These are phyloP conservation scores for Phalangium opilio DNA, from an alignment of 2,888 invertebrate species.

Conservation along the genomic window DNA sequence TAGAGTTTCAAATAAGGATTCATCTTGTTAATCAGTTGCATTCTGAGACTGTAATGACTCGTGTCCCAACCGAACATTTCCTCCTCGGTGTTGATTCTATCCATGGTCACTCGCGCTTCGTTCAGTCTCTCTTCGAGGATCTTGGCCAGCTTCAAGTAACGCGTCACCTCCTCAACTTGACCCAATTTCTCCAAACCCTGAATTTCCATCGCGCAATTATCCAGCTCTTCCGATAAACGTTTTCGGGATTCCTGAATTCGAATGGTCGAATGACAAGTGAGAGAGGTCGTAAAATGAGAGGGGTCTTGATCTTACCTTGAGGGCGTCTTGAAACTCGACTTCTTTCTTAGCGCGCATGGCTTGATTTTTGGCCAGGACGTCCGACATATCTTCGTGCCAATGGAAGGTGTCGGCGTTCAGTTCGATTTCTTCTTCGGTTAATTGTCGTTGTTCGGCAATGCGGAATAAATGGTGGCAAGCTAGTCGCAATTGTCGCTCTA, in stretches of 20 bases:
- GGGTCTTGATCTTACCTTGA: conserved; percentile 39
- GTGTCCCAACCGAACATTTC: conserved; percentile 69
- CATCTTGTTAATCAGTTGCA: conserved; percentile 53
- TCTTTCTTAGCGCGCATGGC: conserved; percentile 63
- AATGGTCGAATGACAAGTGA: conserved; percentile 1
- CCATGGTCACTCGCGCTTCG: conserved; percentile 59
- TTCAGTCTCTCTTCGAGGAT: conserved; percentile 54
- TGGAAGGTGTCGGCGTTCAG: conserved; percentile 73
- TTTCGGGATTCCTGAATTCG: conserved; percentile 44
- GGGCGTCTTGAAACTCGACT: conserved; percentile 64
- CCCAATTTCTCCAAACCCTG: conserved; percentile 72
- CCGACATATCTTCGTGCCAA: conserved; percentile 68
- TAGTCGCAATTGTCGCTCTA: conserved; percentile 33
- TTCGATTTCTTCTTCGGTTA: conserved; percentile 70
- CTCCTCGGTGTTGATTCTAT: conserved; percentile 83
- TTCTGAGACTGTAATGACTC: conserved; percentile 73
- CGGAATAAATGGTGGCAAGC: conserved; percentile 47
- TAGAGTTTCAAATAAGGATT: conserved; percentile 73
- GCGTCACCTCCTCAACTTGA: conserved; percentile 61
- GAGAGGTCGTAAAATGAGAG: no score
- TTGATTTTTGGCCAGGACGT: conserved; percentile 66
- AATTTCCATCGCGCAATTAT: conserved; percentile 58
- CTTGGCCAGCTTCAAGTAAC: conserved; percentile 66
- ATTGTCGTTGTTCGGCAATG: conserved; percentile 61
- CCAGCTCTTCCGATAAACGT: conserved; percentile 65